Base-by-base conservation (phyloP, 2,113 vertebrate genomes). In the Psittacara wagleri region DNA sequence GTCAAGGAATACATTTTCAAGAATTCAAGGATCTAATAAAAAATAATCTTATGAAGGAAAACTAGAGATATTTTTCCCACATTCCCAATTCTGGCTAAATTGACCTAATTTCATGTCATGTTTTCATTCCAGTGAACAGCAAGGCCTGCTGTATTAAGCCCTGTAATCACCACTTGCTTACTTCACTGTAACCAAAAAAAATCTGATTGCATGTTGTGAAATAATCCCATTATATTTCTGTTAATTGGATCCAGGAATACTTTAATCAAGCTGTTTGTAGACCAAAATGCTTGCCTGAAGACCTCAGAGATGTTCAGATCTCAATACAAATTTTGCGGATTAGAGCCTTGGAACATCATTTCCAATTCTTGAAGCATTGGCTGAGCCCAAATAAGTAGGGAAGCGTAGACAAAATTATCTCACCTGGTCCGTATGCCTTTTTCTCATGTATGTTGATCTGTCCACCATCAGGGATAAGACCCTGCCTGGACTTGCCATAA, bases 201-300 rank as follows among this genome's bases (percentile, higher is more conserved):
- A n/a, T 59, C 77, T 82, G 44, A 94, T 91, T 66, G n/a, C 77
- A 39, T 87, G 59, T 83, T 89, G 54, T 87, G 41, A 94, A 92
- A 96, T 93, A 92, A 95, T 95, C 73, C 52, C 59, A 85, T 92
- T 95, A 82, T 91, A 79, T 88, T 95, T 91, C 52, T 81, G 70
- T 86, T 96, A 95, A 94, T 94, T 93, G 89, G 95, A 94, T 83
- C 44, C 59, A 94, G 59, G 74, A 94, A 91, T 86, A 94, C 74
- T 94, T 96, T 82, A 96, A 93, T 94, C 91, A 96, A 91, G 52
- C 28, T 94, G 77, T 11, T 49, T 84, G 57, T 82, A 78, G 62
- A 92, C 62, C 52, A 81, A 95, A 92, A 88, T 44, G 76, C 41
- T 19, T 86, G 17, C 52, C 41, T 82, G 88, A 88, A 96, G 73